Evolutionary conservation across 2,888 invertebrate species (phyloP), one percentile per base, ranked within the genome.

Genomic region (Sipha maydis): DNA sequence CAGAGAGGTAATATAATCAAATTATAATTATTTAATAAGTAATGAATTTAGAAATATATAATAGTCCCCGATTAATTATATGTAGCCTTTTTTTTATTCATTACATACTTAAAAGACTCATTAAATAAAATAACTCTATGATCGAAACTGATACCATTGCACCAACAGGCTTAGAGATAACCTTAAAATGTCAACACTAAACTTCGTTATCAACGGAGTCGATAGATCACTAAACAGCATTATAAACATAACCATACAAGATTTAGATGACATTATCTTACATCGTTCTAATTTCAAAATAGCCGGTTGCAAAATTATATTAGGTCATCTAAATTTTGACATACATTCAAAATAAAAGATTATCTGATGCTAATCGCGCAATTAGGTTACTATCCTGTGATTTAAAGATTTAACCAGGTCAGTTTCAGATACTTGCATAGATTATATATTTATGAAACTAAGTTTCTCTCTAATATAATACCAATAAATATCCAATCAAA

Each of bases 221-320:
- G 48, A 71, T 83, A 82, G 82, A 82, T 82, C 41, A 21, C 82
- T 69, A 28, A 82, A 82, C 8, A 14, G 82, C 28, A 82, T n/a
- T 82, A 82, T 71, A 54, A 31, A 80, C 7, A 38, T 67, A 67
- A 54, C 80, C 1, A 14, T 80, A 80, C 4, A 80, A 34, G 34
- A 82, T 48, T 28, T 82, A 48, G 69, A 82, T 11, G 19, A 82
- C 21, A 48, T 48, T 61, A 82, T 82, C 28, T 19, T 82, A 38
- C 3, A 25, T 69, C 28, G 28, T 48, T 69, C 82, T 28, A 82
- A 82, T 21, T n/a, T 71, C 41, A 71, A 82, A 82, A 82, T 19
- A 48, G 69, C 82, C 28, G 48, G n/a, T 7, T 71, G 28, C 4
- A 82, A 82, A 82, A 82, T 82, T 34, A 48, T 71, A 71, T 71